Evolutionary conservation across 2,113 vertebrate genomes (phyloP), one percentile per base, ranked within the genome.

Genomic region (Xerus inauris): DNA sequence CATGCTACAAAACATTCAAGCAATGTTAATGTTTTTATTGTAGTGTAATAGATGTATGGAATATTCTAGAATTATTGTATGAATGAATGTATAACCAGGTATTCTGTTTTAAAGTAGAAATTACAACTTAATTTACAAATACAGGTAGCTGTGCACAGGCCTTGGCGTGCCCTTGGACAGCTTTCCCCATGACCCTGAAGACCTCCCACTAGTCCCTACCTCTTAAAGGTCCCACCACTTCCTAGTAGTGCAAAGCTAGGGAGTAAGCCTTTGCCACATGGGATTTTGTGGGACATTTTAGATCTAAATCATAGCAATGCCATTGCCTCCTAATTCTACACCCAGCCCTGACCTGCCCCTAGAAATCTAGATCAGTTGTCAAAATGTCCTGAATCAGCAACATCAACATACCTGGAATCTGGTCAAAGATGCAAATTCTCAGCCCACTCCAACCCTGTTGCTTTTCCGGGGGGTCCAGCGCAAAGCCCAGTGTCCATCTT

Each of bases 51-150:
- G 71, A 85, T 28, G 7, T n/a, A n/a, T 16, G 40, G 49, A 47
- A 64, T 83, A 90, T 64, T 87, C 91, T 72, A 95, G 30, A 42
- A 90, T 45, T 76, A 45, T n/a, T 86, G 54, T 80, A 75, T 42
- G 5, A 54, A 71, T 45, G 28, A 86, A 38, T 82, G 8, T 71
- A 8, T 67, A 77, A 54, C 17, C 19, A 79, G 54, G 35, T 91
- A 38, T 94, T 72, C 32, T 67, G 30, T 51, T 91, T 81, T 89
- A 92, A 86, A 47, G 76, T 75, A 86, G 73, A 94, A 80, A 47
- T 84, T 64, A 51, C 84, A 62, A 69, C 30, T 51, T 94, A 35
- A 67, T 32, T 64, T 65, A 65, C 24, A 57, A 85, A 90, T 84
- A 75, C 19, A 83, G 32, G 35, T 65, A 32, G 0, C 79, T 94